These are phyloP conservation scores for Zeuzera pyrina DNA, from an alignment of 2,888 invertebrate species.

Conservation along the genomic window DNA sequence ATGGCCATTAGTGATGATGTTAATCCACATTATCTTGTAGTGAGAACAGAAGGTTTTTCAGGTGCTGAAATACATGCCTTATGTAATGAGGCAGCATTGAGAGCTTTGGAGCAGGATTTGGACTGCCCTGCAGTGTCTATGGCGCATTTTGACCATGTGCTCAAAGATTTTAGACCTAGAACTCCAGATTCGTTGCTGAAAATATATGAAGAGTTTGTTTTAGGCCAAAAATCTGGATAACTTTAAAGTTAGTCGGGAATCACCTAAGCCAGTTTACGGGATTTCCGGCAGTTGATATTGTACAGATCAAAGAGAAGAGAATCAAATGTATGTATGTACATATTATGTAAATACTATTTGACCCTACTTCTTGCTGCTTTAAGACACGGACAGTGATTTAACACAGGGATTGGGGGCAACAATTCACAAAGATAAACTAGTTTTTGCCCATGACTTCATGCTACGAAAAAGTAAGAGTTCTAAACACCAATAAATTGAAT, in stretches of 20 bases:
- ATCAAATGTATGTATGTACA: slow-evolving; percentile 20
- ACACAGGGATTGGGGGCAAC: no score
- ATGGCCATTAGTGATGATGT: slow-evolving; percentile 82
- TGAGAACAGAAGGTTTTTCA: slow-evolving; percentile 85
- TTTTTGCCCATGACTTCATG: no score
- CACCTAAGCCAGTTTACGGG: no score
- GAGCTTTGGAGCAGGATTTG: slow-evolving; percentile 84
- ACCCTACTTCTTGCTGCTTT: slow-evolving; percentile 2
- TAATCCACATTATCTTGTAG: slow-evolving; percentile 76
- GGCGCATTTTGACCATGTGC: slow-evolving; percentile 82
- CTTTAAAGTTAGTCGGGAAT: no score
- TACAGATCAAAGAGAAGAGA: background rate
- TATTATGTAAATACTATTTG: slow-evolving; percentile 17
- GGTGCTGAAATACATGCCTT: slow-evolving; percentile 95
- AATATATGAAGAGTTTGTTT: slow-evolving; percentile 79
- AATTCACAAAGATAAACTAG: no score
- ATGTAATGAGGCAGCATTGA: slow-evolving; percentile 93
- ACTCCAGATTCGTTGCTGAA: slow-evolving; percentile 80
- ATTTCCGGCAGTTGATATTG: no score
- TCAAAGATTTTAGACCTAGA: slow-evolving; percentile 81
- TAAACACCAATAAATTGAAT: no score
- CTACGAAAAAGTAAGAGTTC: no score
- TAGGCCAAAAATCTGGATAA: slow-evolving; percentile 46
- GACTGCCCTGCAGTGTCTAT: slow-evolving; percentile 74
- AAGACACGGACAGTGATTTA: no score